Conservation (phyloP, 2,888 invertebrate genomes). For the Brachypalpus laphriformis region DNA sequence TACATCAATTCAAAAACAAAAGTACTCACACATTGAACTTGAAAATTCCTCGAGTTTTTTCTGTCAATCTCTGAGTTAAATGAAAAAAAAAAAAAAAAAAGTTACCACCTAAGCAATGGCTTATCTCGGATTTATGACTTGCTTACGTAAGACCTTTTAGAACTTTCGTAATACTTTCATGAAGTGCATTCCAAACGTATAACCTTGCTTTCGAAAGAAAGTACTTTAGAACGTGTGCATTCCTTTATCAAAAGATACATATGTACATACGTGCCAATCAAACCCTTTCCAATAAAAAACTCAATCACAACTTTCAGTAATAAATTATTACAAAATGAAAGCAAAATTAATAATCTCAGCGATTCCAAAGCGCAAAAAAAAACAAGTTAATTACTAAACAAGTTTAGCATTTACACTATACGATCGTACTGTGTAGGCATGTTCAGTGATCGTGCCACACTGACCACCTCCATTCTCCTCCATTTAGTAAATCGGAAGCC, state of each 20-base stretch:
- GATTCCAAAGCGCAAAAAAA: neutral
- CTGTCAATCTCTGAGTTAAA: neutral
- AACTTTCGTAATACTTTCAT: neutral
- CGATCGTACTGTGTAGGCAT: neutral
- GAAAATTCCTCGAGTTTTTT: neutral
- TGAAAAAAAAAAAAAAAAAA: neutral
- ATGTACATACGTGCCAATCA: neutral
- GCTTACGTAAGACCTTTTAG: neutral
- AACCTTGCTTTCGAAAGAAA: constrained; percentile 8
- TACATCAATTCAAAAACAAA: neutral
- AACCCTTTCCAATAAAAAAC: constrained; percentile 2
- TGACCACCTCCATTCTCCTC: constrained; percentile 11
- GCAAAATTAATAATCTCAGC: neutral
- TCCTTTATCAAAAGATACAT: neutral
- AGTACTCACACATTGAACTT: neutral
- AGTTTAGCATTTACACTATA: constrained; percentile 2
- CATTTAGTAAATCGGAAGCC: constrained; percentile 51
- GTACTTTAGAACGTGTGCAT: neutral
- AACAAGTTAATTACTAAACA: constrained; percentile 25
- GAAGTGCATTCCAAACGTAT: neutral
- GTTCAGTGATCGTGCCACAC: constrained; percentile 44
- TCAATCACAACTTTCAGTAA: constrained; percentile 10
- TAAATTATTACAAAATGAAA: neutral
- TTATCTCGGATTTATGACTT: neutral
- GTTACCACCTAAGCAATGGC: neutral